Base-by-base conservation (phyloP, 37 sponge, comb jelly and placozoan species). In the Tethya wilhelma region DNA sequence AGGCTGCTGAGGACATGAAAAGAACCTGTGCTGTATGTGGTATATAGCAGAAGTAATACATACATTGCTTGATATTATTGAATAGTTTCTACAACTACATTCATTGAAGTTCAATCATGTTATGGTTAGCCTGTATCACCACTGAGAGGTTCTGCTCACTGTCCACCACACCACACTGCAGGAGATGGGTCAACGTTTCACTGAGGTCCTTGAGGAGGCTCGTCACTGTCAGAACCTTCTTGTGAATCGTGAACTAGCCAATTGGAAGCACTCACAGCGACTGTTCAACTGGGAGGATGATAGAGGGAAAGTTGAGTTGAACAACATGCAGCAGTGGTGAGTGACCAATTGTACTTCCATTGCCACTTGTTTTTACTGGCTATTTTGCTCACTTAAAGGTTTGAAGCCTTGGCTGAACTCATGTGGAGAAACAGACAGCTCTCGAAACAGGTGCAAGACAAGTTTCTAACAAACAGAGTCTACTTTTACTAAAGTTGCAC, bases 341-440 rank as follows among this genome's bases (percentile, higher is more conserved):
- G 37, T 30, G 33, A 49, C 53, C 53, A 49, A 19, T 58, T n/a
- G 17, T 30, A 29, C 31, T 65, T 60, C 63, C 25, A 23, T 8
- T 26, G 6, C 7, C 6, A 26, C 14, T 38, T 65, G 37, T 65
- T 65, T 69, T 22, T 69, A 17, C 4, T 5, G 30, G 17, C 32
- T 42, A n/a, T 28, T 55, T 2, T 67, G 4, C 19, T 57, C 34
- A 2, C 25, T 7, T 62, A 39, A 43, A 87, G 93, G 89, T 94
- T 84, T 86, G 93, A 95, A 67, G 67, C 64, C 1, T 63, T 95
- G 36, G 96, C 96, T 6, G 96, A 95, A 56, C 28, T 89, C 40
- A 44, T 89, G 1, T 95, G 96, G 96, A 70, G 85, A 34, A 73
- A 75, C 42, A 28, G 87, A 60, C 90, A 83, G 36, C 76, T 86